Evolutionary conservation across 2,797 vertebrate genomes (phyloP).

Genomic region (Sarcophilus harrisii): DNA sequence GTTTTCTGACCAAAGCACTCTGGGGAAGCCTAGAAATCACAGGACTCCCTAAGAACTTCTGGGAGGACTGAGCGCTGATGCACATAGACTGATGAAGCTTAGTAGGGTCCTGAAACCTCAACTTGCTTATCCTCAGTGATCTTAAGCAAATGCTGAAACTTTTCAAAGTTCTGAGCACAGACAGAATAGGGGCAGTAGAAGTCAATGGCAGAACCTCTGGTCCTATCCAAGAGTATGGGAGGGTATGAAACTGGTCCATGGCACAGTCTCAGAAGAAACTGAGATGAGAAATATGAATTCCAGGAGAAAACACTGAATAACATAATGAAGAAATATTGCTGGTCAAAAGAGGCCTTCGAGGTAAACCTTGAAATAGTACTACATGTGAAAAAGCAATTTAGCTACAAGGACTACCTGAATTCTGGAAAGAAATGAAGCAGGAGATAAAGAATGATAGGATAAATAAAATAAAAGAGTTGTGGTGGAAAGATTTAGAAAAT

Average conservation of each 20-base stretch:
- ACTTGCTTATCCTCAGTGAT: background rate
- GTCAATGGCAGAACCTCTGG: background rate
- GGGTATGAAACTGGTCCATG: background rate
- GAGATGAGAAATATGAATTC: background rate
- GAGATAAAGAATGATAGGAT: background rate
- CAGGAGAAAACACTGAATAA: background rate
- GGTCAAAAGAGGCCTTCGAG: background rate
- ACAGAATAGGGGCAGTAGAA: background rate
- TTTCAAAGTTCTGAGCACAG: rapidly evolving
- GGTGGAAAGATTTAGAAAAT: background rate
- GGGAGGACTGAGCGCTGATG: background rate
- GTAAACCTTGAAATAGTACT: background rate
- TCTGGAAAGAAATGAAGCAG: background rate
- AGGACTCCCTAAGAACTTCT: no score
- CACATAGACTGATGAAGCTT: no score
- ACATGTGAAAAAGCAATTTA: background rate
- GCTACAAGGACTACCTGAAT: background rate
- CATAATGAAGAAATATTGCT: background rate
- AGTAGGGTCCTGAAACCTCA: background rate
- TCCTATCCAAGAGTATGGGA: background rate
- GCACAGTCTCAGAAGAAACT: background rate
- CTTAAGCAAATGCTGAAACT: background rate
- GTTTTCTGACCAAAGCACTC: background rate
- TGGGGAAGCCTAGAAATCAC: background rate
- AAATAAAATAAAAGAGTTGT: background rate